Base-by-base conservation (phyloP, 35 echinoderm and acorn worm genomes). In the Diadema setosum region DNA sequence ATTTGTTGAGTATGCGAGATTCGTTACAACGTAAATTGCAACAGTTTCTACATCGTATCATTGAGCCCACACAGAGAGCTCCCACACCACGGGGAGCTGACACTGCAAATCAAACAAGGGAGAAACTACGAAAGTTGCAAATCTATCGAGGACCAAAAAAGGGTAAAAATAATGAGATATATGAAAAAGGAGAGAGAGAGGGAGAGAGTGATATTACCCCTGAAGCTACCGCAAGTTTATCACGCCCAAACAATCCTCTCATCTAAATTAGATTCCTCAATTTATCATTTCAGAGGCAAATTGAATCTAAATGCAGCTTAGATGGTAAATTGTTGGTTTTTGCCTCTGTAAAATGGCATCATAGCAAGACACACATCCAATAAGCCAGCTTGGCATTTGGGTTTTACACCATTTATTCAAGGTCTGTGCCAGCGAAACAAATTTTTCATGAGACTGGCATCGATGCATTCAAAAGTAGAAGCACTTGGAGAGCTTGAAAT, bases 21-120 rank as follows among this genome's bases (percentile, higher is more conserved):
- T 78, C 73, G 73, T 78, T 78, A 78, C 21, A 78, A 78, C 27
- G 21, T 78, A 78, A 78, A 78, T 78, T 78, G 73, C 73, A 78
- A 78, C 73, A 78, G 73, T 78, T 78, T 78, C 73, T 41, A 39
- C 25, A 26, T 78, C 73, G 73, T 36, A 15, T 78, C 73, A 7
- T 21, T 35, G 73, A 44, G 73, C 73, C 73, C 73, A 78, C 73
- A 78, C 73, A 78, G 73, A 39, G 73, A 78, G 33, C 23, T 39
- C 73, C 37, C 9, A 23, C 73, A 34, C 73, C 2, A 41, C 73
- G 44, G 73, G 73, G 73, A 78, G 20, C 36, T 41, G 7, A 15
- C 40, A 36, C 35, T 42, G 73, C 29, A 67, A 41, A 35, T 42
- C 73, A 78, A 73, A 78, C 73, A 78, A 78, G 37, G n/a, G 40